Evolutionary conservation across 2,113 vertebrate genomes (phyloP).

Genomic region (Eurypyga helias): DNA sequence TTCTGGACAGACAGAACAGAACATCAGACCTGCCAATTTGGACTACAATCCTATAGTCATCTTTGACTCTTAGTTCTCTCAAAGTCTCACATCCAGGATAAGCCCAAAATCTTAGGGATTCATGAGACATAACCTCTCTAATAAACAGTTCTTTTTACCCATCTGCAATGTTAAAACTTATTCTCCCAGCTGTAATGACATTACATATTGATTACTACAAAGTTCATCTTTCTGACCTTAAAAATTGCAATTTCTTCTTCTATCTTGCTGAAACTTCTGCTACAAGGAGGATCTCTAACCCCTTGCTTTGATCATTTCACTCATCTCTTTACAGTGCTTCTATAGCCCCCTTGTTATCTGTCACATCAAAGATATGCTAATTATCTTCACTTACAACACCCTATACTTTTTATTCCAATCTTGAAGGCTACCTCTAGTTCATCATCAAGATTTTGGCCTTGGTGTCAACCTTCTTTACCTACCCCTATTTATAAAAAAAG

Average conservation of each 20-base stretch:
- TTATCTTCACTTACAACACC: neutral
- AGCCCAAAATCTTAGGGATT: neutral
- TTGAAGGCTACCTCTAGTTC: neutral
- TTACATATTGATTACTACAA: conserved; percentile 1
- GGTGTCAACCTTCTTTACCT: neutral
- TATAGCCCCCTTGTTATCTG: neutral
- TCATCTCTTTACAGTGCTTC: neutral
- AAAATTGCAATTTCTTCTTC: neutral
- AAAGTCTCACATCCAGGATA: neutral
- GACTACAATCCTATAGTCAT: neutral
- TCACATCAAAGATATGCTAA: conserved; percentile 15
- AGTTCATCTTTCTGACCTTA: conserved; percentile 7
- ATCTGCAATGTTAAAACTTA: neutral
- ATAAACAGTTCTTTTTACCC: neutral
- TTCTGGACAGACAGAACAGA: neutral
- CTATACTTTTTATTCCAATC: neutral
- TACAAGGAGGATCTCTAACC: neutral
- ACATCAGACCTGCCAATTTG: neutral
- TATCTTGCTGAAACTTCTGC: neutral
- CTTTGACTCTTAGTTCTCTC: neutral
- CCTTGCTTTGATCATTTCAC: conserved; percentile 18
- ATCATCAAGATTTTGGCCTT: neutral
- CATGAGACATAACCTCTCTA: neutral
- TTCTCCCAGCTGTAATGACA: neutral
- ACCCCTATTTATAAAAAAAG: neutral